These are phyloP conservation scores for Cirrhinus molitorella DNA, from an alignment of 2,797 vertebrate species.

Conservation along the genomic window DNA sequence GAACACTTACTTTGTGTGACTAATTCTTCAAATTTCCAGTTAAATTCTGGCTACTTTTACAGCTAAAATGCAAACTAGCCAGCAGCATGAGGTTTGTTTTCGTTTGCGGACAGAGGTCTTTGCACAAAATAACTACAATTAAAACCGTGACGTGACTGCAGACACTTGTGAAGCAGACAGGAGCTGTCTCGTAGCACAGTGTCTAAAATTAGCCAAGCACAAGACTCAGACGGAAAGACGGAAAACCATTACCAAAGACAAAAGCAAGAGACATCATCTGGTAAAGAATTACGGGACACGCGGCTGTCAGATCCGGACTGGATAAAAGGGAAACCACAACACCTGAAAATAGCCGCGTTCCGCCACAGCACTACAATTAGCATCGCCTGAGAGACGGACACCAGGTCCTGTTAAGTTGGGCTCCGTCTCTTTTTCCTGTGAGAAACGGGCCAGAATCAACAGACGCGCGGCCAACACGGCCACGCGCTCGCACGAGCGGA, in stretches of 20 bases:
- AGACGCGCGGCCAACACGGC: neutral
- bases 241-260: conserved; percentile 71
- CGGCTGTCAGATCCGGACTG: conserved; percentile 56
- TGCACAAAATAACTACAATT: conserved; percentile 58
- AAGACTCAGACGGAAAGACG: neutral
- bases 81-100: conserved; percentile 66
- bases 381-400: conserved; percentile 66
- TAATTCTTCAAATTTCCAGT: conserved; percentile 9
- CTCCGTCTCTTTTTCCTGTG: neutral
- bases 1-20: neutral
- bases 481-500: neutral
- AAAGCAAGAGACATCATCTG: conserved; percentile 54
- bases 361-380: conserved; percentile 73
- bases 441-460: conserved; percentile 39
- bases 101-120: conserved; percentile 60
- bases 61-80: neutral
- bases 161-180: conserved; percentile 40
- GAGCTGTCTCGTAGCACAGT: neutral
- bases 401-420: conserved; percentile 45
- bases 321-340: conserved; percentile 66
- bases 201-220: conserved; percentile 3
- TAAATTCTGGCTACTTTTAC: neutral
- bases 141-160: conserved; percentile 60
- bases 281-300: conserved; percentile 61
- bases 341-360: conserved; percentile 76